Conservation (phyloP, 2,888 invertebrate species). For the Galerucella pusilla region DNA sequence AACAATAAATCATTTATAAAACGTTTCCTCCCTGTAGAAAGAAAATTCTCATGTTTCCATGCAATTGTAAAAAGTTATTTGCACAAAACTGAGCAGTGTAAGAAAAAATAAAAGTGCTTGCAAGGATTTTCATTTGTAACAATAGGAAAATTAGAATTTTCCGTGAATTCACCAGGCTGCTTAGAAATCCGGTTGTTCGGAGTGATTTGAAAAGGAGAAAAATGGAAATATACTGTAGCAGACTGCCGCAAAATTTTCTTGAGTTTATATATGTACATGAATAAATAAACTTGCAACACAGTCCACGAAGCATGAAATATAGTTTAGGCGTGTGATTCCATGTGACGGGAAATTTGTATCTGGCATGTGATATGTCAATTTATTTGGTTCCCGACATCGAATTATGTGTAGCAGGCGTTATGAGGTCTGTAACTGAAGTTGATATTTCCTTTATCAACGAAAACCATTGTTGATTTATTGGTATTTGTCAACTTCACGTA, state of each 20-base stretch:
- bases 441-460: conserved; percentile 13
- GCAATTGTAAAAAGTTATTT: no score
- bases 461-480: not conserved
- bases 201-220: conserved; percentile 12
- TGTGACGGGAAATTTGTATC: conserved; percentile 36
- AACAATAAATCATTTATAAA: no score
- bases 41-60: no score
- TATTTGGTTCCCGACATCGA: conserved; percentile 26
- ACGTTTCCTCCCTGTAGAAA: no score
- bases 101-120: no score
- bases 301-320: conserved; percentile 29
- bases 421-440: conserved; percentile 14
- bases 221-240: conserved; percentile 15
- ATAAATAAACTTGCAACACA: conserved; percentile 33
- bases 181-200: not conserved
- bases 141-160: not conserved
- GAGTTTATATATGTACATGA: conserved; percentile 23
- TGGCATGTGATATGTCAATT: conserved; percentile 39
- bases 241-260: conserved; percentile 7
- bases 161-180: not conserved
- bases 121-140: not conserved
- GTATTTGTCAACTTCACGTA: not conserved
- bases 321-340: conserved; percentile 31
- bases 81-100: no score
- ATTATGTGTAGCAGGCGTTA: conserved; percentile 18